A percentile compares a stretch with the other conserved stretches of the same genome.
Evolutionary conservation across 2,797 vertebrate genomes (phyloP).

Genomic region (Valencia hispanica): DNA sequence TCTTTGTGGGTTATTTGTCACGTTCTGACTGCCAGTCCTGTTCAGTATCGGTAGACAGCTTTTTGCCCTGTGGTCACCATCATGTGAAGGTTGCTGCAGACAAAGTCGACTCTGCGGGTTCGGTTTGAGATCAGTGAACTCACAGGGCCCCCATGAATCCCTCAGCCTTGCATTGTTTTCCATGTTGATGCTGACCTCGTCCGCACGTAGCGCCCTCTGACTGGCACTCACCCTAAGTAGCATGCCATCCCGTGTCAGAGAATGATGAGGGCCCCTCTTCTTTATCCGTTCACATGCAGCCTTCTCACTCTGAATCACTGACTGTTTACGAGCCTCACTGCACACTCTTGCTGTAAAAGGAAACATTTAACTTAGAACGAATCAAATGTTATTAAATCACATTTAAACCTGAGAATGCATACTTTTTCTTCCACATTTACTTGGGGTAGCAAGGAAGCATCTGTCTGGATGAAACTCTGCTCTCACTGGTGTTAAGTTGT

Average conservation of each 20-base stretch:
- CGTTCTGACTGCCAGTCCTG: conserved; percentile 60
- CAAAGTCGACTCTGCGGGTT: background rate
- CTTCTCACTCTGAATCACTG: conserved; percentile 56
- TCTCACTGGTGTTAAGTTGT: conserved; percentile 19
- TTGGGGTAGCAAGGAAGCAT: conserved; percentile 15
- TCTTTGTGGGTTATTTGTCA: conserved; percentile 53
- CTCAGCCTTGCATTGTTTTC: conserved; percentile 55
- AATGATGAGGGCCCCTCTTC: conserved; percentile 54
- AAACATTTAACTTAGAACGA: background rate
- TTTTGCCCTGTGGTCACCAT: conserved; percentile 38
- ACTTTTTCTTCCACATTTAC: conserved; percentile 53
- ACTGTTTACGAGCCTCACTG: background rate
- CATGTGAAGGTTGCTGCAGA: background rate
- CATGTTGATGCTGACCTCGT: conserved; percentile 56
- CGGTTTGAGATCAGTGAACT: background rate
- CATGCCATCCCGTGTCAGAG: conserved; percentile 65
- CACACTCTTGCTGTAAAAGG: conserved; percentile 32
- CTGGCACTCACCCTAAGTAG: conserved; percentile 73
- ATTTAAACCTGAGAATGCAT: background rate
- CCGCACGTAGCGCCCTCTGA: conserved; percentile 57
- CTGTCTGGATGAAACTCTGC: conserved; percentile 14
- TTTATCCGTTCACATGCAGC: conserved; percentile 43
- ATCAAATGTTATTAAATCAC: background rate
- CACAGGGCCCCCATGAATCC: conserved; percentile 66
- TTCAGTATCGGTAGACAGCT: conserved; percentile 59